Evolutionary conservation across 2,797 vertebrate genomes (phyloP), one percentile per base, ranked within the genome.

Genomic region (Synanceia verrucosa): DNA sequence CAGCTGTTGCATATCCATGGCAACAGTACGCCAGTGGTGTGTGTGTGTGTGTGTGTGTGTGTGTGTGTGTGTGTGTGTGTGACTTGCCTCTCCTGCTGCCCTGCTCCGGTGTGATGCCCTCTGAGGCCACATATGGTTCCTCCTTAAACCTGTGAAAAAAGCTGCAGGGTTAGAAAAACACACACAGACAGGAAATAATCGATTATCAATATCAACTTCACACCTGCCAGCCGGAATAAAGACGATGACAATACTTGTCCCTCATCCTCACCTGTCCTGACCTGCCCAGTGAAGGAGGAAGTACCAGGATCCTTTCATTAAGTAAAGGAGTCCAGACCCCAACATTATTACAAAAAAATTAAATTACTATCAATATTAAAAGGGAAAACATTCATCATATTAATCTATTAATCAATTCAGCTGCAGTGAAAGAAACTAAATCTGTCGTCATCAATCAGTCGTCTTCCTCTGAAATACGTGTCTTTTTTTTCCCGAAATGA

Each of bases 121-220:
- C 94, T 36, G 87, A 63, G 19, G 81, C 51, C 29, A 48, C 88
- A 81, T 81, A 67, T 41, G 89, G 59, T 21, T 94, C 94, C 70
- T 95, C 95, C 64, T 91, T 95, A 82, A 96, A 96, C 95, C 95
- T 95, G 88, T 79, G 68, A 91, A 86, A 59, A 75, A 59, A 71
- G 70, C 78, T 26, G 3, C 59, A 81, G 81, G 83, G 64, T 89
- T 50, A 88, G 19, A 84, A 11, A 65, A 33, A 61, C 12, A 68
- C 29, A 71, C 13, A 28, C 28, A 28, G 14, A 18, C n/a, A 29
- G n/a, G n/a, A n/a, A n/a, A n/a, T n/a, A n/a, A n/a, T n/a, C n/a
- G n/a, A n/a, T n/a, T n/a, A n/a, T n/a, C n/a, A n/a, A n/a, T n/a
- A n/a, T n/a, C n/a, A n/a, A n/a, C 5, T 2, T 78, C 53, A 21